Evolutionary conservation across 2,888 invertebrate species (phyloP).

Genomic region (Therioaphis trifolii): DNA sequence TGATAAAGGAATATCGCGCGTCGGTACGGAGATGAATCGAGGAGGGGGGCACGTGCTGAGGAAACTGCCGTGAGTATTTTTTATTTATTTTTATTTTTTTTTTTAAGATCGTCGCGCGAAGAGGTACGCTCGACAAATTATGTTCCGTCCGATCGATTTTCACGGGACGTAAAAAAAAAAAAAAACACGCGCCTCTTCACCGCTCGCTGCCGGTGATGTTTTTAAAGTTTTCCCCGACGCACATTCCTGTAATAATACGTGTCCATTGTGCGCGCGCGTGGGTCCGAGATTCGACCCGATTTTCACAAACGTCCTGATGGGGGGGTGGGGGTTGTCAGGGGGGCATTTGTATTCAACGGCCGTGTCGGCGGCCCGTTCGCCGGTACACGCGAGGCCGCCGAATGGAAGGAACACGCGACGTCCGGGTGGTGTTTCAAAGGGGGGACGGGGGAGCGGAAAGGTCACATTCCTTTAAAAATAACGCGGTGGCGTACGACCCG

Average conservation of each 20-base stretch:
- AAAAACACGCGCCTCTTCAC: neutral
- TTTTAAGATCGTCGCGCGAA: neutral
- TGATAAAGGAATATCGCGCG: no score
- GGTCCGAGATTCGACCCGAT: conserved; percentile 57
- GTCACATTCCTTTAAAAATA: conserved; percentile 52
- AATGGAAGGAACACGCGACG: no score
- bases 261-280: conserved; percentile 1
- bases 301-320: conserved; percentile 2
- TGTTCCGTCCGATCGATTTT: conserved; percentile 43
- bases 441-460: conserved; percentile 30
- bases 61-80: neutral
- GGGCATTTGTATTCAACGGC: conserved; percentile 44
- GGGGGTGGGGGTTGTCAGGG: neutral
- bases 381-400: neutral
- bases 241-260: conserved; percentile 8
- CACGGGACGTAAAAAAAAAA: neutral
- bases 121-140: conserved; percentile 39
- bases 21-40: no score
- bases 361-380: conserved; percentile 40
- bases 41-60: neutral
- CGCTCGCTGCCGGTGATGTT: neutral
- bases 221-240: conserved; percentile 27
- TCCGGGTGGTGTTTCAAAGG: no score
- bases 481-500: no score
- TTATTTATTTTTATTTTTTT: neutral